These are phyloP conservation scores for Pollachius pollachius DNA, from an alignment of 2,113 vertebrate genomes.

Conservation along the genomic window DNA sequence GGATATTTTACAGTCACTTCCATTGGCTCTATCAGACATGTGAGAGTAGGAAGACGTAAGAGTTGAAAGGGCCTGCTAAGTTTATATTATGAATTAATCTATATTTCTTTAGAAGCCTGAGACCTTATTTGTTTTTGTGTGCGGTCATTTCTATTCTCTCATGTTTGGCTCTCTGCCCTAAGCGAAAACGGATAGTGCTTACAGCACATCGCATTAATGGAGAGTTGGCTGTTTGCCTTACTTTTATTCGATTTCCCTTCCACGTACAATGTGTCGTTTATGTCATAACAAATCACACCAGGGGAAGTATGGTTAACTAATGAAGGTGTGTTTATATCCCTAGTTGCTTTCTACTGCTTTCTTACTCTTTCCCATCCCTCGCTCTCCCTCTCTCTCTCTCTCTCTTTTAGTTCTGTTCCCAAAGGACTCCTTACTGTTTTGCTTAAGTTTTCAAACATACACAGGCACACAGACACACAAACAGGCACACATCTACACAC, in stretches of 20 bases:
- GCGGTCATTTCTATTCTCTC: not conserved
- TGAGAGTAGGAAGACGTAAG: too few relatives aligned
- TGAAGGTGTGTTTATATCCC: too few relatives aligned
- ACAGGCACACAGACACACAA: not conserved
- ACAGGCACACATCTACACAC: not conserved
- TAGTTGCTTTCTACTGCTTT: too few relatives aligned
- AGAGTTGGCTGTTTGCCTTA: not conserved
- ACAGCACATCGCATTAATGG: constrained; percentile 56
- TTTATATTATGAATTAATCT: too few relatives aligned
- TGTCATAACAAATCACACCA: too few relatives aligned
- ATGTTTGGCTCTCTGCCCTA: constrained; percentile 12
- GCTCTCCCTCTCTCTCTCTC: constrained; percentile 1
- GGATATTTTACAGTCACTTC: too few relatives aligned
- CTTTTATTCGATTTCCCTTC: too few relatives aligned
- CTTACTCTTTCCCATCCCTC: not conserved
- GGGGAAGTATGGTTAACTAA: too few relatives aligned
- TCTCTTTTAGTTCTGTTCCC: too few relatives aligned
- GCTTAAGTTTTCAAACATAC: not conserved
- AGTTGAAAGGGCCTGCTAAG: too few relatives aligned
- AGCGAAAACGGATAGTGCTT: constrained; percentile 26
- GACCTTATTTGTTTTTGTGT: not conserved
- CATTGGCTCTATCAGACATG: too few relatives aligned
- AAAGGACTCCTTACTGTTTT: not conserved
- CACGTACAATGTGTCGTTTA: too few relatives aligned
- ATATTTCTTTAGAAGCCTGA: not conserved